Evolutionary conservation across 2,888 invertebrate species (phyloP).

Genomic region (Petrolisthes cinctipes): DNA sequence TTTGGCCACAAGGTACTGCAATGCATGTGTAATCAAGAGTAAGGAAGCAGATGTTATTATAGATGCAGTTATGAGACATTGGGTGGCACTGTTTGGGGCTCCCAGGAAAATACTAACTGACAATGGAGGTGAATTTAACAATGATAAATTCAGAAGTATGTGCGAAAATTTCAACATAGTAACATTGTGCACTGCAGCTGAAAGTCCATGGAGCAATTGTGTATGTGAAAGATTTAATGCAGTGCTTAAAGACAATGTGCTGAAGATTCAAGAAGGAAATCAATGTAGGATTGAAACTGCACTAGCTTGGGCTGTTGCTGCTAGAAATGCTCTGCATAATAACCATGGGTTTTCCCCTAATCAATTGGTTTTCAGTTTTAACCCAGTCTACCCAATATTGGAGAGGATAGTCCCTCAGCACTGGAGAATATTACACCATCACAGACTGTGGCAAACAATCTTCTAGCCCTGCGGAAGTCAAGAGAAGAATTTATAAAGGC

Average conservation of each 20-base stretch:
- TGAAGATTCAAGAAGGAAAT: neutral
- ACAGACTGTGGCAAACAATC: constrained; percentile 1
- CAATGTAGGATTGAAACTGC: neutral
- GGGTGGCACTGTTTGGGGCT: neutral
- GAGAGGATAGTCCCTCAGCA: neutral
- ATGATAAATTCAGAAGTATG: neutral
- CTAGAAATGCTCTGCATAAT: neutral
- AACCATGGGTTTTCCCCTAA: constrained; percentile 4
- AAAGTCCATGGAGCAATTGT: neutral
- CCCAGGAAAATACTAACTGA: constrained; percentile 5
- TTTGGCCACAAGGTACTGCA: too few relatives aligned
- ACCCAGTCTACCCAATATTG: constrained; percentile 2
- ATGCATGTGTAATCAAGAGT: too few relatives aligned
- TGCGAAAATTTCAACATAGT: constrained; percentile 4
- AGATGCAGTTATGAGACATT: neutral
- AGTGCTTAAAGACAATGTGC: constrained; percentile 7
- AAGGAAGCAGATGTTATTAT: neutral
- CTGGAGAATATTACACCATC: neutral
- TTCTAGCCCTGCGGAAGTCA: neutral
- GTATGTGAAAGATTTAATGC: constrained; percentile 6
- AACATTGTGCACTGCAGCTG: neutral
- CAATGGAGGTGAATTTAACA: constrained; percentile 10
- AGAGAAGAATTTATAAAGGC: neutral
- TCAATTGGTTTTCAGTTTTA: neutral
- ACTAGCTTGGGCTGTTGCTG: neutral